Conservation (phyloP, 2,797 vertebrate genomes). For the Hydrolagus colliei region DNA sequence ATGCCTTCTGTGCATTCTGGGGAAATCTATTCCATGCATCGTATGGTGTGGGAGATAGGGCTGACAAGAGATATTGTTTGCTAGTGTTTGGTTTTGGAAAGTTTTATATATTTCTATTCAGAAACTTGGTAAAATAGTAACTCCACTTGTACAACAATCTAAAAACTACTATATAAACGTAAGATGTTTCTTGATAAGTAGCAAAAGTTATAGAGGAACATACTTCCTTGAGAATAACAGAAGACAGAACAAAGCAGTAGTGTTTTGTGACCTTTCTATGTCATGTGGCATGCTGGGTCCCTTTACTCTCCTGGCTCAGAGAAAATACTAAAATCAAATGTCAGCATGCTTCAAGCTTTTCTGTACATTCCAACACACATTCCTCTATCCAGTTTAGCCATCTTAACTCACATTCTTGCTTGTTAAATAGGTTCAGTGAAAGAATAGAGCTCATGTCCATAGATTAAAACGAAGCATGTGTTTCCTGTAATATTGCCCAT, state of each 20-base stretch:
- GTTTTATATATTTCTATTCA: neutral
- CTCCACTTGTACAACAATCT: neutral
- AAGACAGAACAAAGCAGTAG: conserved; percentile 12
- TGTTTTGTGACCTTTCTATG: conserved; percentile 29
- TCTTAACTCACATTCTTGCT: conserved; percentile 9
- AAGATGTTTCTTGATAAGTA: conserved; percentile 3
- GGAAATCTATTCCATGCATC: neutral
- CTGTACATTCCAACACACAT: conserved; percentile 27
- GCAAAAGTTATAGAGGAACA: conserved; percentile 10
- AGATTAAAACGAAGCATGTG: neutral
- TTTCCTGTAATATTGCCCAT: neutral
- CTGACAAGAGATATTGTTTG: neutral
- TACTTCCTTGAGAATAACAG: conserved; percentile 3
- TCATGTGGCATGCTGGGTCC: conserved; percentile 19
- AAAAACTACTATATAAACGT: neutral
- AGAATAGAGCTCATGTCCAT: conserved; percentile 10
- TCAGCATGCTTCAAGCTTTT: conserved; percentile 24
- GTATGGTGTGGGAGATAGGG: neutral
- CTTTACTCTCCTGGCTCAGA: neutral
- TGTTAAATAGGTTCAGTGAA: conserved; percentile 7
- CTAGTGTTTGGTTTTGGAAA: neutral
- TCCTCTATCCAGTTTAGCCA: conserved; percentile 7
- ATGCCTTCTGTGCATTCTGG: neutral
- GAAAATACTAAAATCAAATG: conserved; percentile 30
- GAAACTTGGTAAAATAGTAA: neutral